A percentile compares a stretch with the other conserved stretches of the same genome.
Conservation (phyloP, 1,140 invertebrate species). For the Conopomorpha cramerella region DNA sequence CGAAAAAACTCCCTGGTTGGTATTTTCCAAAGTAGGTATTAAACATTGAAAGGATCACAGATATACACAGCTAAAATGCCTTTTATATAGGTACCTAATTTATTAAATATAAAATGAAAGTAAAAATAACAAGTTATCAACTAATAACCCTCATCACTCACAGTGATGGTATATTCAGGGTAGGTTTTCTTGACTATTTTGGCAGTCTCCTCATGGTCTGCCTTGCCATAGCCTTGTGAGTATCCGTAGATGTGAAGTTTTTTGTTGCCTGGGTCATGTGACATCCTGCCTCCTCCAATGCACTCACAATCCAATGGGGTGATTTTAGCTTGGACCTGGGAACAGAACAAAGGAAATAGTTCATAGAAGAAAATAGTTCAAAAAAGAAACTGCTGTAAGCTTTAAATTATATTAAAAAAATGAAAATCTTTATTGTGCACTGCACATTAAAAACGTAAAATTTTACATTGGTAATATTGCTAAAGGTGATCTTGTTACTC, state of each 20-base stretch:
- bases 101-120: neutral
- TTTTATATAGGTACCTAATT: neutral
- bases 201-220: constrained; percentile 79
- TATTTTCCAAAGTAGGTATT: too few relatives aligned
- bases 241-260: constrained; percentile 85
- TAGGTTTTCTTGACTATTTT: constrained; percentile 76
- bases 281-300: constrained; percentile 84
- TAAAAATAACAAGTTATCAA: neutral
- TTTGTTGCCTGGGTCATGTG: constrained; percentile 74
- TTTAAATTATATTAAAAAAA: too few relatives aligned
- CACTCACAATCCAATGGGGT: constrained; percentile 70
- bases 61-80: neutral
- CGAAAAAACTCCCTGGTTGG: too few relatives aligned
- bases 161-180: constrained; percentile 75
- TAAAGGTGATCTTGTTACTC: too few relatives aligned
- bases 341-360: constrained; percentile 11
- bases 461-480: too few relatives aligned
- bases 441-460: too few relatives aligned
- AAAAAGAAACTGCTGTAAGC: too few relatives aligned
- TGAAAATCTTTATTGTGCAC: too few relatives aligned
- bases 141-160: constrained; percentile 84
- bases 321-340: constrained; percentile 42
- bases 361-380: too few relatives aligned
- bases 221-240: constrained; percentile 85
- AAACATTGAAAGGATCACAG: too few relatives aligned